Evolutionary conservation across 1,140 invertebrate genomes (phyloP), one percentile per base, ranked within the genome.

Genomic region (Heliconius nattereri): DNA sequence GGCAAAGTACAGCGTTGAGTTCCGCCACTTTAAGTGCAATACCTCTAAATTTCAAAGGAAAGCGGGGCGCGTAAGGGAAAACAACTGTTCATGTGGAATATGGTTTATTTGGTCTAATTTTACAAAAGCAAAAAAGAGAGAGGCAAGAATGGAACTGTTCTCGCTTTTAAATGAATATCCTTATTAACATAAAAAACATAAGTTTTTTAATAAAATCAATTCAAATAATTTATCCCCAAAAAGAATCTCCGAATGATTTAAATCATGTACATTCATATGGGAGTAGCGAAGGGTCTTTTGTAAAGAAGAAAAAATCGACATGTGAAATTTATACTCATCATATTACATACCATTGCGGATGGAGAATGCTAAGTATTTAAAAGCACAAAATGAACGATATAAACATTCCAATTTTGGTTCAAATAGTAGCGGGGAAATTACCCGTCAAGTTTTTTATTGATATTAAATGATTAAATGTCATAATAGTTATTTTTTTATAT

Each of bases 351-450:
- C 87, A 79, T 85, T 83, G 79, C 80, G 85, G 83, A 88, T 91
- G 73, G 85, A 81, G 89, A 90, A 92, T 93, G 85, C 84, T 84
- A 88, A 90, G 83, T 85, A 91, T 90, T 90, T 87, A 86, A 89
- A 90, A 90, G 84, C 82, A 88, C 80, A 86, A 87, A 85, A 66
- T 66, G 60, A 66, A 86, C 86, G 86, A 85, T 87, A 87, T 80
- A 80, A 78, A 79, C 81, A 81, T 83, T 81, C 76, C 79, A 74
- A 80, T 85, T 77, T 81, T 75, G 85, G 83, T 85, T 85, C 81
- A 85, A 84, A 87, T 87, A 86, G 86, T 85, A 84, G 76, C 84
- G 81, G 84, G 87, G 85, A 76, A 83, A 78, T 71, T 60, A 76
- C 23, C 57, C 37, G 45, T 76, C 73, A 76, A 40, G 79, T 79